Evolutionary conservation across 2,113 vertebrate species (phyloP).

Genomic region (Macroglossus sobrinus): DNA sequence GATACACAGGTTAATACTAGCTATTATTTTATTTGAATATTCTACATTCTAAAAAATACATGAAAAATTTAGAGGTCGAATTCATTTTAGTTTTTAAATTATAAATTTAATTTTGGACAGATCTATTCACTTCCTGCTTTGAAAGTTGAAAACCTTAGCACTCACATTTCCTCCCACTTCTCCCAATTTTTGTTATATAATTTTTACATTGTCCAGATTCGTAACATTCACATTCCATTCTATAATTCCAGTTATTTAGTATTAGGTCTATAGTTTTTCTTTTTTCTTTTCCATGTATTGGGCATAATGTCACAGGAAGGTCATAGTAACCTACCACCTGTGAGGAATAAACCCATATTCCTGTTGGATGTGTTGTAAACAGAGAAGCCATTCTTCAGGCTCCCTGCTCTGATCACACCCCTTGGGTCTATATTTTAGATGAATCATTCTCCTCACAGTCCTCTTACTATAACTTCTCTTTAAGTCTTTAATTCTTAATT

Average conservation of each 20-base stretch:
- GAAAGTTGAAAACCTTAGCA: conserved; percentile 16
- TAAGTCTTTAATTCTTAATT: background rate
- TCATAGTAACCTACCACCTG: too few species aligned
- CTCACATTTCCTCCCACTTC: background rate
- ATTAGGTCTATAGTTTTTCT: background rate
- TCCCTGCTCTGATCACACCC: too few species aligned
- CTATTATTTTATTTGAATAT: background rate
- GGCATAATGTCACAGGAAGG: too few species aligned
- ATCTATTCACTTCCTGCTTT: conserved; percentile 2
- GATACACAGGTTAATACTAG: background rate
- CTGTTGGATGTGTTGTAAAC: too few species aligned
- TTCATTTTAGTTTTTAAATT: background rate
- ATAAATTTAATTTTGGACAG: conserved; percentile 28
- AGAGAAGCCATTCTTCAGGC: too few species aligned
- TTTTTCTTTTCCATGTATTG: too few species aligned
- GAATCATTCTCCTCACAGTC: background rate
- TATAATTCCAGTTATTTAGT: background rate
- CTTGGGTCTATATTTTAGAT: background rate
- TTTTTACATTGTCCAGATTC: background rate
- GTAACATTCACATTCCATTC: background rate
- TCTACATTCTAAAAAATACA: background rate
- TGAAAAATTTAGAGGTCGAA: background rate
- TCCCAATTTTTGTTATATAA: background rate
- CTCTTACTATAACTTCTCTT: background rate
- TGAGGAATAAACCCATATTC: too few species aligned